Evolutionary conservation across 2,888 invertebrate species (phyloP).

Genomic region (Thysanoteuthis rhombus): DNA sequence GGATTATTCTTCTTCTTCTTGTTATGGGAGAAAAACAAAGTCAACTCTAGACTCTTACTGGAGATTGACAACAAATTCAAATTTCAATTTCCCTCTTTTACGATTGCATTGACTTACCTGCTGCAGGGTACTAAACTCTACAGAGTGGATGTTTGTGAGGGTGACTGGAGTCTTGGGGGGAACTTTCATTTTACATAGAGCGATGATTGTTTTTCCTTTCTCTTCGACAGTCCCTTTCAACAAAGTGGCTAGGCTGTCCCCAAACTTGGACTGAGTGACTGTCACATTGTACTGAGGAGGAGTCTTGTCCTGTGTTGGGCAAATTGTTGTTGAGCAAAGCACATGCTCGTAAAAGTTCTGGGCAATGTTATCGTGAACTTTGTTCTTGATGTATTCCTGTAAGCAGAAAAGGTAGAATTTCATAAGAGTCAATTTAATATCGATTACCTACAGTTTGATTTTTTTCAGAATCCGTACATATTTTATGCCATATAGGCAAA

Average conservation of each 20-base stretch:
- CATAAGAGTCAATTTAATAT: too few species aligned
- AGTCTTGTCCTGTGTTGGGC: background rate
- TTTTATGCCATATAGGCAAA: too few species aligned
- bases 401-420: background rate
- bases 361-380: slow-evolving; percentile 12
- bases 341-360: slow-evolving; percentile 23
- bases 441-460: too few species aligned
- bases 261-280: background rate
- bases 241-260: slow-evolving; percentile 17
- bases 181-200: slow-evolving; percentile 20
- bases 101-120: background rate
- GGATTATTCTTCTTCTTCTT: too few species aligned
- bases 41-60: too few species aligned
- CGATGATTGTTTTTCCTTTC: background rate
- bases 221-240: slow-evolving; percentile 23
- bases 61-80: too few species aligned
- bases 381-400: slow-evolving; percentile 28
- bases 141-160: background rate
- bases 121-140: background rate
- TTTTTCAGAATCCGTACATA: too few species aligned
- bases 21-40: too few species aligned
- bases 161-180: background rate
- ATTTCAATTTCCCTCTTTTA: too few species aligned
- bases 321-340: background rate
- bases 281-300: slow-evolving; percentile 18